phyloP scores from a whole-genome alignment of 2,797 vertebrate species.

The Setipinna tenuifilis region DNA sequence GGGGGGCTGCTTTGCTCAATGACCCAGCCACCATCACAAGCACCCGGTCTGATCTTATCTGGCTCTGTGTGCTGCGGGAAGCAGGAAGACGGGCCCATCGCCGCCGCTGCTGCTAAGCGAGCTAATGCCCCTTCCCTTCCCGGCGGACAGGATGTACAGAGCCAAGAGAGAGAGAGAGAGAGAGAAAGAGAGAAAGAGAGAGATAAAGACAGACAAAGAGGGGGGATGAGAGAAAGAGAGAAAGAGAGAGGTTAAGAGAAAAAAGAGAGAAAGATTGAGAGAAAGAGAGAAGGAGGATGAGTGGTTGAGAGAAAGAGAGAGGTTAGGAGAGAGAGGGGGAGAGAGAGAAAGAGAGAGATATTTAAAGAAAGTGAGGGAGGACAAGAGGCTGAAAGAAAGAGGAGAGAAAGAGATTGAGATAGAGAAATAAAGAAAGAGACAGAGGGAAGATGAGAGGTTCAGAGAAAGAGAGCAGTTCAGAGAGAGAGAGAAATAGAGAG shows the following conservation, averaged over 20 bases:
- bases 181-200: background rate
- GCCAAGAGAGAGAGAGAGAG: background rate
- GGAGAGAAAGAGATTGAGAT: too few relatives aligned
- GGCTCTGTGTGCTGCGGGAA: constrained; percentile 67
- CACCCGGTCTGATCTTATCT: constrained; percentile 79
- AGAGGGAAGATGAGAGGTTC: too few relatives aligned
- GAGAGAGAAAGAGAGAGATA: too few relatives aligned
- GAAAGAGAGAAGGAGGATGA: too few relatives aligned
- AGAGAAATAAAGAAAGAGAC: too few relatives aligned
- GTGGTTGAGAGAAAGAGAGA: too few relatives aligned
- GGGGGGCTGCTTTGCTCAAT: constrained; percentile 75
- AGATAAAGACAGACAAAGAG: background rate
- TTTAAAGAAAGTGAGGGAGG: too few relatives aligned
- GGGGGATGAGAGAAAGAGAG: background rate
- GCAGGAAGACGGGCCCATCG: constrained; percentile 54
- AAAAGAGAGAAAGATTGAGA: background rate
- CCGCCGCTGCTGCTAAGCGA: constrained; percentile 44
- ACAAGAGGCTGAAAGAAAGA: too few relatives aligned
- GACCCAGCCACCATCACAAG: constrained; percentile 75
- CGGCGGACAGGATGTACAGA: constrained; percentile 28
- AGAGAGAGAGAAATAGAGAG: too few relatives aligned
- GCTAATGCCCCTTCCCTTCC: constrained; percentile 53
- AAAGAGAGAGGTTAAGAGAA: background rate
- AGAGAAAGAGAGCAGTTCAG: too few relatives aligned
- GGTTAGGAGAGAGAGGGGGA: too few relatives aligned